Conservation (phyloP, 37 sponge, comb jelly and placozoan species). For the Axinella damicornis region DNA sequence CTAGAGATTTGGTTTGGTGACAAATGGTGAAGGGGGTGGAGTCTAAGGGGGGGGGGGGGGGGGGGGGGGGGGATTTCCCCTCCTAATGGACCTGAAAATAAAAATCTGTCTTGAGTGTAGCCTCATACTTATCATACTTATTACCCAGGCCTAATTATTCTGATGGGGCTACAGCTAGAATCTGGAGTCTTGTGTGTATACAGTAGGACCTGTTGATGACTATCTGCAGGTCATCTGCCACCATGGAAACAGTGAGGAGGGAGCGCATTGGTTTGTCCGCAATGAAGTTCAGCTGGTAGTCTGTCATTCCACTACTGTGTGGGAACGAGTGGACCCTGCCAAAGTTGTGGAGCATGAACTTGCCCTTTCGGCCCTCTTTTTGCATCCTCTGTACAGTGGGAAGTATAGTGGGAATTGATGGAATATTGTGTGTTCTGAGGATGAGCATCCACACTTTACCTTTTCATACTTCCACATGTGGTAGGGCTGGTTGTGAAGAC, state of each 20-base stretch:
- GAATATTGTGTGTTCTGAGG: too few relatives aligned
- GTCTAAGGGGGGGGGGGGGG: too few relatives aligned
- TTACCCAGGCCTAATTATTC: too few relatives aligned
- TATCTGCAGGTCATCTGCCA: conserved; percentile 68
- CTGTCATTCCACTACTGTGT: conserved; percentile 18
- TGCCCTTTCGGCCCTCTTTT: conserved; percentile 33
- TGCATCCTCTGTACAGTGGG: conserved; percentile 18
- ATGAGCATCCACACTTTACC: too few relatives aligned
- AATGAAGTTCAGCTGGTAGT: conserved; percentile 65
- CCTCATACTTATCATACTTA: too few relatives aligned
- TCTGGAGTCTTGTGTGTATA: background rate
- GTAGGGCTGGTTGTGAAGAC: conserved; percentile 72
- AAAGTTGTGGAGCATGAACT: conserved; percentile 71
- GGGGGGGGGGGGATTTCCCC: too few relatives aligned
- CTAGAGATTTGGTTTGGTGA: background rate
- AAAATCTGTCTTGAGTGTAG: too few relatives aligned
- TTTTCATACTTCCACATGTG: conserved; percentile 64
- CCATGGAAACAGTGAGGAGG: conserved; percentile 64
- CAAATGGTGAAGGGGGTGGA: background rate
- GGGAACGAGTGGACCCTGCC: conserved; percentile 58
- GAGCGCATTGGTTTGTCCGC: conserved; percentile 41
- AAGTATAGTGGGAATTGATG: background rate
- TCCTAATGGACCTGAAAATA: too few relatives aligned
- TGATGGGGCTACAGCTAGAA: too few relatives aligned
- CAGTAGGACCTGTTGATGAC: conserved; percentile 40